Percentiles rank a stretch among this genome's conserved stretches.
Evolutionary conservation across 2,888 invertebrate species (phyloP).

Genomic region (Odontocerum albicorne): DNA sequence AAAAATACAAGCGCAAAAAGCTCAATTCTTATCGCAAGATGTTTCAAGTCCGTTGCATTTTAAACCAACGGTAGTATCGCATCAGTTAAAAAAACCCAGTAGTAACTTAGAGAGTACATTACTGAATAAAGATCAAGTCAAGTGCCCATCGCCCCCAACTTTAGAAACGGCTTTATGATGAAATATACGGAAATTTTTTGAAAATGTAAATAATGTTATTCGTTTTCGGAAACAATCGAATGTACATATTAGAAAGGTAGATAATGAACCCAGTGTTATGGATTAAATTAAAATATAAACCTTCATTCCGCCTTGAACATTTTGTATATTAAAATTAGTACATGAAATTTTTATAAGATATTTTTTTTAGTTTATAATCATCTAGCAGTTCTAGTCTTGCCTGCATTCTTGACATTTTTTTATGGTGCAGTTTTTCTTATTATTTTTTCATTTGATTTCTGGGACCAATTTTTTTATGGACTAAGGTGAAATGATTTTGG

Average conservation of each 20-base stretch:
- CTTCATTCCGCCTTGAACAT: not conserved
- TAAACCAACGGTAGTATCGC: not conserved
- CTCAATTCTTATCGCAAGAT: slow-evolving; percentile 55
- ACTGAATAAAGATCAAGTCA: slow-evolving; percentile 38
- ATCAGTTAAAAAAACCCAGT: slow-evolving; percentile 8
- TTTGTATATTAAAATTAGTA: slow-evolving; percentile 7
- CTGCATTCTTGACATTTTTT: slow-evolving; percentile 13
- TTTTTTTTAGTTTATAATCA: too few species aligned
- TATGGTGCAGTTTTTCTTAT: slow-evolving; percentile 15
- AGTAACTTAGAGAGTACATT: slow-evolving; percentile 5
- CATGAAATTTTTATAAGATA: too few species aligned
- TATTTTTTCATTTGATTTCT: slow-evolving; percentile 16
- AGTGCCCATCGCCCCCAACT: slow-evolving; percentile 52
- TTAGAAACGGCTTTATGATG: slow-evolving; percentile 67
- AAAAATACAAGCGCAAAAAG: slow-evolving; percentile 62
- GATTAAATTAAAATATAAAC: not conserved
- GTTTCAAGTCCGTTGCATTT: slow-evolving; percentile 38
- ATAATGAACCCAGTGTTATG: not conserved
- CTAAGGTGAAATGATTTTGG: slow-evolving; percentile 5
- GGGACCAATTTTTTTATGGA: slow-evolving; percentile 22
- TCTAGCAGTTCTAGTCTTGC: slow-evolving; percentile 20
- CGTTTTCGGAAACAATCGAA: slow-evolving; percentile 7
- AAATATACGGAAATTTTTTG: slow-evolving; percentile 13
- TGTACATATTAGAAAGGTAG: not conserved
- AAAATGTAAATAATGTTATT: slow-evolving; percentile 6